Conservation (phyloP, 2,888 invertebrate genomes). For the Melitaea athalia region DNA sequence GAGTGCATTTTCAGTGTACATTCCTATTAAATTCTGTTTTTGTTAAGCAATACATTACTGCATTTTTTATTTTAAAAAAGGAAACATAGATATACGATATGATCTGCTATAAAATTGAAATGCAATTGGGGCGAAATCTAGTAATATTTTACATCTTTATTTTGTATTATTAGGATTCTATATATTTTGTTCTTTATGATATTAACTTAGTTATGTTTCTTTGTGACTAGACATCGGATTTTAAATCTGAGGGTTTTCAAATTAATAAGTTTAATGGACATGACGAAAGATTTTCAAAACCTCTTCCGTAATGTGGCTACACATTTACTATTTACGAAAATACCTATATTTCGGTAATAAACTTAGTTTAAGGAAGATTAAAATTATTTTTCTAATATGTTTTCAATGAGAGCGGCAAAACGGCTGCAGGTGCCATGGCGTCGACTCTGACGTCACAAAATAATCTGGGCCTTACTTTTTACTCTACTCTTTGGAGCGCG, state of each 20-base stretch:
- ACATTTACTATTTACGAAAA: too few relatives aligned
- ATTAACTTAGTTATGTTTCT: not conserved
- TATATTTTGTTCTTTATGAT: not conserved
- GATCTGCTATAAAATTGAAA: not conserved
- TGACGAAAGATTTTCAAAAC: too few relatives aligned
- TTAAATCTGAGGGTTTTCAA: not conserved
- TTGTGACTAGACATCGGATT: not conserved
- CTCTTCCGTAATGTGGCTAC: too few relatives aligned
- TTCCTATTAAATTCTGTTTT: conserved; percentile 49
- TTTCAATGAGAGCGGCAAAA: too few relatives aligned
- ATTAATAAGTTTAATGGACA: not conserved
- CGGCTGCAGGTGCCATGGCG: too few relatives aligned
- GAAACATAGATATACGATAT: not conserved
- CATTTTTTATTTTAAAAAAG: conserved; percentile 12
- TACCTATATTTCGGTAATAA: too few relatives aligned
- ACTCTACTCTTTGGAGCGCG: too few relatives aligned
- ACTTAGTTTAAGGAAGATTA: too few relatives aligned
- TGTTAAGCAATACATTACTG: conserved; percentile 16
- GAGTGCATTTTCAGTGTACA: conserved; percentile 65
- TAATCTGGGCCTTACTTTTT: too few relatives aligned
- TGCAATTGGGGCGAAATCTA: not conserved
- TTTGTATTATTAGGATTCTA: not conserved
- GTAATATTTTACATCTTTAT: not conserved
- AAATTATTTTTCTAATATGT: too few relatives aligned
- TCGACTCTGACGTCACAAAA: too few relatives aligned